Conservation (phyloP, 2,797 vertebrate genomes). For the Chaenodraco wilsoni region DNA sequence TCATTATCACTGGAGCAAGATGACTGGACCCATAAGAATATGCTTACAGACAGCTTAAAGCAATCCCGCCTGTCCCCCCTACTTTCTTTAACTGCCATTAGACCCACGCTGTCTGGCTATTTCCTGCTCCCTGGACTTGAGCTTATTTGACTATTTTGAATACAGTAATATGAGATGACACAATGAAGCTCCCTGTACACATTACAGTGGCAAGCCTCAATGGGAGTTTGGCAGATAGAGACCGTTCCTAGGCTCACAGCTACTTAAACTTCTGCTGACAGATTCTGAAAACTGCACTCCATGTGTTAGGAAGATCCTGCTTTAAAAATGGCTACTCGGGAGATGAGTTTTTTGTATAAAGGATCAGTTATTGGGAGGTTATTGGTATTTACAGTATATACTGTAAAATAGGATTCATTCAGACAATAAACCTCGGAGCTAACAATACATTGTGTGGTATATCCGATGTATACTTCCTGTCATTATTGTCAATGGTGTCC, state of each 20-base stretch:
- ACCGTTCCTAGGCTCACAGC: constrained; percentile 39
- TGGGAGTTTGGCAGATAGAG: constrained; percentile 62
- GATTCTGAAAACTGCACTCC: constrained; percentile 43
- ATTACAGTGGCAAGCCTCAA: constrained; percentile 45
- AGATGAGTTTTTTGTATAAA: constrained; percentile 7
- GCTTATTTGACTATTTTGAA: constrained; percentile 71
- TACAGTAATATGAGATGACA: constrained; percentile 69
- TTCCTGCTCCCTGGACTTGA: constrained; percentile 63
- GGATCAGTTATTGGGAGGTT: not conserved
- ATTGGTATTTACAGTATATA: not conserved
- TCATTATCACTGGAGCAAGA: constrained; percentile 71
- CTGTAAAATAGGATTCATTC: constrained; percentile 10
- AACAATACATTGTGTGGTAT: constrained; percentile 14
- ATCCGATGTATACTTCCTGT: constrained; percentile 9
- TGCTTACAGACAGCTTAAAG: constrained; percentile 68
- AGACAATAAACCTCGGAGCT: not conserved
- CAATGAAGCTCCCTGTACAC: constrained; percentile 61
- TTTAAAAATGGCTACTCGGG: constrained; percentile 22
- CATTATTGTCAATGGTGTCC: constrained; percentile 18
- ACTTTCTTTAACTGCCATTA: constrained; percentile 70
- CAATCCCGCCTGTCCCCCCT: constrained; percentile 60
- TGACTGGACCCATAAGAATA: constrained; percentile 65
- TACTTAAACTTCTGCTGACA: constrained; percentile 52
- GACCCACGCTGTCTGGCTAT: constrained; percentile 63
- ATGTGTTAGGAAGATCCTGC: constrained; percentile 18